phyloP scores from a whole-genome alignment of 2,113 vertebrate species.

The Ammodytes dubius region DNA sequence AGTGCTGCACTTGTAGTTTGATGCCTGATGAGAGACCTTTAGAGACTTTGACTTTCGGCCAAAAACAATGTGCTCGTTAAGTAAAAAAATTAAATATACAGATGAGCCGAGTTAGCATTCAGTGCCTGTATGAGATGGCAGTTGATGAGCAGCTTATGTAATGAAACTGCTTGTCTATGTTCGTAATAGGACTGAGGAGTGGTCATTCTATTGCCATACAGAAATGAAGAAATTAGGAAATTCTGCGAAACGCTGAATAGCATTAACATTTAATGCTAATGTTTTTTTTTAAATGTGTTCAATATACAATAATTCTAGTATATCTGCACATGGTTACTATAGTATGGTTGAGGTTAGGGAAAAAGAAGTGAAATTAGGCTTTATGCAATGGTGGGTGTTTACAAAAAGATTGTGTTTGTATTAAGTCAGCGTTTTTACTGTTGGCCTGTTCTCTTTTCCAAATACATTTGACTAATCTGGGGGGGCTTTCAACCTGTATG shows the following conservation, averaged over 20 bases:
- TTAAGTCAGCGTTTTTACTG: background rate
- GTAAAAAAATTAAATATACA: constrained; percentile 29
- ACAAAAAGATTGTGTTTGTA: background rate
- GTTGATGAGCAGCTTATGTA: background rate
- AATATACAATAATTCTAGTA: too few relatives aligned
- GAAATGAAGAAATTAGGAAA: background rate
- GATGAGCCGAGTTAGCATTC: background rate
- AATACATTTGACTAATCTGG: background rate
- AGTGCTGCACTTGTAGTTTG: constrained; percentile 20
- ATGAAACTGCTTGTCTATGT: constrained; percentile 12
- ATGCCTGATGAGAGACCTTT: background rate
- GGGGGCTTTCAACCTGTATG: background rate
- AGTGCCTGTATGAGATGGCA: background rate
- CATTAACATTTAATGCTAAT: too few relatives aligned
- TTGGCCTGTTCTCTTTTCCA: background rate
- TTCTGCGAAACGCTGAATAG: background rate
- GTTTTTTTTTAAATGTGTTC: too few relatives aligned
- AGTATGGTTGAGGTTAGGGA: too few relatives aligned
- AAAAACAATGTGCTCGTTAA: constrained; percentile 31
- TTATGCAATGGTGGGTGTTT: background rate
- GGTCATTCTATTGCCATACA: background rate
- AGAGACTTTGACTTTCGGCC: background rate
- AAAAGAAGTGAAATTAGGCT: background rate
- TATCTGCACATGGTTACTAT: too few relatives aligned
- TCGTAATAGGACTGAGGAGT: background rate